Conservation (phyloP, 2,113 vertebrate genomes). For the Tupaia tana region DNA sequence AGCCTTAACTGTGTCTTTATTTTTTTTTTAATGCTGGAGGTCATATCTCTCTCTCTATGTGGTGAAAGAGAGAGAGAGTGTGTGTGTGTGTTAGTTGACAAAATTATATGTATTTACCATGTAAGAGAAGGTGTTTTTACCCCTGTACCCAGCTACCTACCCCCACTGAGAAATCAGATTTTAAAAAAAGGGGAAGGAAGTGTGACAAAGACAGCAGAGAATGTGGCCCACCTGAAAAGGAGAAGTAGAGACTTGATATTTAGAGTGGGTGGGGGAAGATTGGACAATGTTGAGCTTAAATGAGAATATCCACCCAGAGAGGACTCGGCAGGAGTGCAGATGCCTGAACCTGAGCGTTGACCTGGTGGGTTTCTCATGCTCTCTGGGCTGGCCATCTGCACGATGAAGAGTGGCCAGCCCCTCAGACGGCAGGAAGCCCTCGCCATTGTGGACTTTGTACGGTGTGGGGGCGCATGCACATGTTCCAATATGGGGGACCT, state of each 20-base stretch:
- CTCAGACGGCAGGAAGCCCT: neutral
- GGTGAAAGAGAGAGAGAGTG: too few species aligned
- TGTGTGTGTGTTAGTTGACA: neutral
- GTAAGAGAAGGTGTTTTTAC: neutral
- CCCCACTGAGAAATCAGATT: neutral
- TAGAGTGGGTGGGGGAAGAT: neutral
- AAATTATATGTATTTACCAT: neutral
- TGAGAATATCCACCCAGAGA: neutral
- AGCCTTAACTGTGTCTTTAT: too few species aligned
- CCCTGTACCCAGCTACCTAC: neutral
- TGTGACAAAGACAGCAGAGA: neutral
- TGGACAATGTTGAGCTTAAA: neutral
- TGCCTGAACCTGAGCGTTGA: neutral
- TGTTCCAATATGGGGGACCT: neutral
- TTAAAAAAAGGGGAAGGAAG: constrained; percentile 45
- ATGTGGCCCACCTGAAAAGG: constrained; percentile 5
- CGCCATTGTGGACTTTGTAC: neutral
- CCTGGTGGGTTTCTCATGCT: neutral
- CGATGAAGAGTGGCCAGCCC: neutral
- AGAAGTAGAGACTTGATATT: constrained; percentile 49
- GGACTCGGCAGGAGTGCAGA: neutral
- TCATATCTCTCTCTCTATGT: too few species aligned
- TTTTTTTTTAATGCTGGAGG: too few species aligned
- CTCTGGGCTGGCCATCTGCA: neutral
- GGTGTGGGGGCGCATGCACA: neutral